A percentile compares a stretch with the other conserved stretches of the same genome.
Conservation (phyloP, 2,888 invertebrate genomes). For the Carterocephalus palaemon region DNA sequence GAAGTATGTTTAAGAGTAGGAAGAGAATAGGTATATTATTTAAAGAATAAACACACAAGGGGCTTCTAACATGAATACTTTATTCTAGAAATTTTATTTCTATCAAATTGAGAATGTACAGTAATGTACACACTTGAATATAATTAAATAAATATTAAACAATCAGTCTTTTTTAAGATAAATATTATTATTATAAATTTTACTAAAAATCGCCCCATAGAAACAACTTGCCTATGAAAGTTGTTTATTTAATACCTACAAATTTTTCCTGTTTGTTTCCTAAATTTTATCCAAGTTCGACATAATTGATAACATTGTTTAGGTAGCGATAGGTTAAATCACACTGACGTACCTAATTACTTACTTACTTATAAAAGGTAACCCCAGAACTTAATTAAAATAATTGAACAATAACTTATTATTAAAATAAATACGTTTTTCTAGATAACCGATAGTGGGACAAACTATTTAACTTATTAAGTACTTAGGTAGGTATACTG, state of each 20-base stretch:
- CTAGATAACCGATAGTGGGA: too few relatives aligned
- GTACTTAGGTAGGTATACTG: too few relatives aligned
- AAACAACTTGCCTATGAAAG: constrained; percentile 29
- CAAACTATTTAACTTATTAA: too few relatives aligned
- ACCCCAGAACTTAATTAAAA: too few relatives aligned
- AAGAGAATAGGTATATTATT: constrained; percentile 3
- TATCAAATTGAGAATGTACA: constrained; percentile 59
- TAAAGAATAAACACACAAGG: constrained; percentile 33
- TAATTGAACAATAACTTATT: too few relatives aligned
- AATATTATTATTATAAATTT: constrained; percentile 42
- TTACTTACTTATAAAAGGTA: too few relatives aligned
- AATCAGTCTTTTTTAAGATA: constrained; percentile 78
- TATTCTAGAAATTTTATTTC: constrained; percentile 63
- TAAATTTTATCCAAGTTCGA: constrained; percentile 3
- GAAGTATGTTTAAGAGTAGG: too few relatives aligned
- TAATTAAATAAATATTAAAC: constrained; percentile 61
- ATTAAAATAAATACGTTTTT: too few relatives aligned
- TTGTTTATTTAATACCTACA: constrained; percentile 27
- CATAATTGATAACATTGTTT: too few relatives aligned
- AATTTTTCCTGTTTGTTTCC: not conserved
- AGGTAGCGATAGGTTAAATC: too few relatives aligned
- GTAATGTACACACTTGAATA: constrained; percentile 48
- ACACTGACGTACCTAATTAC: too few relatives aligned
- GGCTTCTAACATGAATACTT: constrained; percentile 61
- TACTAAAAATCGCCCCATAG: constrained; percentile 29